Evolutionary conservation across 2,797 vertebrate genomes (phyloP).

Genomic region (Monodelphis domestica): DNA sequence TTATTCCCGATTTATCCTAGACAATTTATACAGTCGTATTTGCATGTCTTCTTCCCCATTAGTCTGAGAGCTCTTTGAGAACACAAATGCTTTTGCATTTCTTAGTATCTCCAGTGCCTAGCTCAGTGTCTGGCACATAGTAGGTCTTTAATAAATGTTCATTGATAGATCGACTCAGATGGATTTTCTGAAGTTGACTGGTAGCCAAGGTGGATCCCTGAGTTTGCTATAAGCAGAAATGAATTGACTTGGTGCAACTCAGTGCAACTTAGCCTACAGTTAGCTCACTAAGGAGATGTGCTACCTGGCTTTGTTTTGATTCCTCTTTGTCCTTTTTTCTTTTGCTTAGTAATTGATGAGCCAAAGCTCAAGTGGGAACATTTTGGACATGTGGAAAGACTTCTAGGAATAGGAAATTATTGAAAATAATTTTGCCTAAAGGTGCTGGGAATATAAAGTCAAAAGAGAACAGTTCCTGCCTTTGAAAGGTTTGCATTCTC

Average conservation of each 20-base stretch:
- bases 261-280: background rate
- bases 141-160: background rate
- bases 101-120: background rate
- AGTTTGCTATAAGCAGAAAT: background rate
- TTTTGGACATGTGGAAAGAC: background rate
- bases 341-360: background rate
- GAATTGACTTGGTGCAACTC: background rate
- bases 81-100: background rate
- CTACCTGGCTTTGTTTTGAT: background rate
- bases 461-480: background rate
- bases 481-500: background rate
- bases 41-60: background rate
- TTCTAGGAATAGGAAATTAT: background rate
- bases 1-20: background rate
- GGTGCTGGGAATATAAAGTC: background rate
- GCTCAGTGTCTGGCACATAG: background rate
- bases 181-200: background rate
- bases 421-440: background rate
- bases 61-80: background rate
- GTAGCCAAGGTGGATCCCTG: background rate
- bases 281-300: background rate
- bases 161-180: background rate
- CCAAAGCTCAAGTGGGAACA: background rate
- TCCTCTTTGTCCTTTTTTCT: background rate
- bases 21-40: background rate